Percentiles rank a stretch among this genome's conserved stretches.
phyloP scores from a whole-genome alignment of 1,140 invertebrate genomes.

The Hyposmocoma kahamanoa region DNA sequence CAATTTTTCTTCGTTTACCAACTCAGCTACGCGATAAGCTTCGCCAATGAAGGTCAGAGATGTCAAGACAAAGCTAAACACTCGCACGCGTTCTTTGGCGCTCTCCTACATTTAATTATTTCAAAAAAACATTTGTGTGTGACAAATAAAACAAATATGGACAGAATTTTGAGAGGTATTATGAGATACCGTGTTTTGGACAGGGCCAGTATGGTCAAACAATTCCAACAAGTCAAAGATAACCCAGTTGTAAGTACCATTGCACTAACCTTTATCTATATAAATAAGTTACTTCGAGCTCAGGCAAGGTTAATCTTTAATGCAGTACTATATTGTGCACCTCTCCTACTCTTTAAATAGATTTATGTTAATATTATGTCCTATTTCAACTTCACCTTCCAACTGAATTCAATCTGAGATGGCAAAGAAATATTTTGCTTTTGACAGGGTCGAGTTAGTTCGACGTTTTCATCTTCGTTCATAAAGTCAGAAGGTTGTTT shows the following conservation, averaged over 20 bases:
- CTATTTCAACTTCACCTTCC: no score
- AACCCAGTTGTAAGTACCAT: conserved; percentile 84
- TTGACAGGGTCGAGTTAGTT: no score
- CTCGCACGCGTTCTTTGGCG: conserved; percentile 20
- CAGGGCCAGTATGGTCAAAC: conserved; percentile 89
- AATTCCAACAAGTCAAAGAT: conserved; percentile 90
- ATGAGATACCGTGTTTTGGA: conserved; percentile 89
- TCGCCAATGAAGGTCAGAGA: conserved; percentile 55
- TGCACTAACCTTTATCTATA: conserved; percentile 23
- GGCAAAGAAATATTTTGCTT: no score
- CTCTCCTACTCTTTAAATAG: no score
- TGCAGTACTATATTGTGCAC: no score
- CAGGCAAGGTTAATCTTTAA: no score
- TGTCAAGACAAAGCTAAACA: conserved; percentile 46
- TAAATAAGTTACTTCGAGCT: no score
- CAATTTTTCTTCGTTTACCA: conserved; percentile 1
- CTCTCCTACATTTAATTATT: background rate
- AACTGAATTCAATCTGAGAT: no score
- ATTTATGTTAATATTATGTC: no score
- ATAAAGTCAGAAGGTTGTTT: no score
- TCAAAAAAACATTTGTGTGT: background rate
- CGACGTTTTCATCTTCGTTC: no score
- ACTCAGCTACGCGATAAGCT: conserved; percentile 47
- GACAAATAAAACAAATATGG: conserved; percentile 74
- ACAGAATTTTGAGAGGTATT: conserved; percentile 89